phyloP scores from a whole-genome alignment of 2,113 vertebrate species.

The Sander vitreus region DNA sequence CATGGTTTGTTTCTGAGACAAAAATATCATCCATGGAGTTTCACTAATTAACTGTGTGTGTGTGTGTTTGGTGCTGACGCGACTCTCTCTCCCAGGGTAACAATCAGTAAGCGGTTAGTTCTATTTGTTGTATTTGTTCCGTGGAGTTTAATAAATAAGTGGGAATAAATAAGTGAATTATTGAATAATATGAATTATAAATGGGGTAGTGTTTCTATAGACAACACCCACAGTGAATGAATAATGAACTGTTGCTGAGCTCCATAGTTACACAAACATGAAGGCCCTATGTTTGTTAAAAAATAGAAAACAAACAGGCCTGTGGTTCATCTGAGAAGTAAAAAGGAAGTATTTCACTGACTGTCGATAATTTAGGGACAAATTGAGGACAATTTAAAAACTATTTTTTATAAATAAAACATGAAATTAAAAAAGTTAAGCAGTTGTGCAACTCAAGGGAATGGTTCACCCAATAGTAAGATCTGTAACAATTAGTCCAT shows the following conservation, averaged over 20 bases:
- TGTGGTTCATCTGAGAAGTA: not conserved
- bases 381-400: not conserved
- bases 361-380: not conserved
- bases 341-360: not conserved
- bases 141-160: constrained; percentile 69
- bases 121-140: constrained; percentile 73
- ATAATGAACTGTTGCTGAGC: constrained; percentile 51
- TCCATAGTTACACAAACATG: constrained; percentile 33
- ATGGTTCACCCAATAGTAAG: not conserved
- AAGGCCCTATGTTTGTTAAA: constrained; percentile 12
- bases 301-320: constrained; percentile 32
- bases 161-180: constrained; percentile 72
- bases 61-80: constrained; percentile 33
- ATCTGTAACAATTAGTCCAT: not conserved
- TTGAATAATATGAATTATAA: constrained; percentile 68
- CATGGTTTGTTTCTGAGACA: constrained; percentile 70
- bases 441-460: not conserved
- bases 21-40: constrained; percentile 72
- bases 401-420: not conserved
- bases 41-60: constrained; percentile 65
- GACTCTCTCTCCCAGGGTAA: constrained; percentile 55
- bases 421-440: not conserved
- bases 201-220: constrained; percentile 47
- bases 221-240: constrained; percentile 49
- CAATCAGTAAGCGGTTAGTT: constrained; percentile 69